Percentiles rank a stretch among this genome's conserved stretches.
phyloP scores from a whole-genome alignment of 2,888 invertebrate species.

The Flexamia atlantica region DNA sequence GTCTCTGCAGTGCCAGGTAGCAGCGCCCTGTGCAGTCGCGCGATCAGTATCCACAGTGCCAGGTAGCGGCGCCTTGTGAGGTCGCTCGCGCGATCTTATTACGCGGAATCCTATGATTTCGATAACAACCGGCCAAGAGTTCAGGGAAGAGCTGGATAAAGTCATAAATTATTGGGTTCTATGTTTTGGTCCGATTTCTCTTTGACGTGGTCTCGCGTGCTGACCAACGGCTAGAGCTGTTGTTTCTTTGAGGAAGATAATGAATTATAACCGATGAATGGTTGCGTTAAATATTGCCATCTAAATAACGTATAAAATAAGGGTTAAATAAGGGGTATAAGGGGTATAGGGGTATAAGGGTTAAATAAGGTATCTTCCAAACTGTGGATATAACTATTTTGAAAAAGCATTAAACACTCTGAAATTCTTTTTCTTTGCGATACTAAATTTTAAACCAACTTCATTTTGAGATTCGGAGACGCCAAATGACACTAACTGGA shows the following conservation, averaged over 20 bases:
- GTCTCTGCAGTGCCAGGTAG: constrained; percentile 16
- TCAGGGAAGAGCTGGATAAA: constrained; percentile 2
- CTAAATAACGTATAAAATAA: no score
- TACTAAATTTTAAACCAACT: no score
- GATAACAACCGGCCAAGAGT: neutral
- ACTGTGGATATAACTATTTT: no score
- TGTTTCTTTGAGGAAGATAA: constrained; percentile 1
- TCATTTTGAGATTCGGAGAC: no score
- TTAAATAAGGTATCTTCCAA: no score
- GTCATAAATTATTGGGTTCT: constrained; percentile 12
- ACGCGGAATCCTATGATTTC: constrained; percentile 28
- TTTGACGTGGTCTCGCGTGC: constrained; percentile 13
- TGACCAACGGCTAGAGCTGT: neutral
- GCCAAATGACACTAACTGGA: no score
- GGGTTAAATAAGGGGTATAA: no score
- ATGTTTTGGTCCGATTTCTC: constrained; percentile 24
- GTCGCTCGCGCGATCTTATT: constrained; percentile 16
- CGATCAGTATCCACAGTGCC: neutral
- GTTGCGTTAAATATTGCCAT: no score
- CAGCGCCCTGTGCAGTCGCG: neutral
- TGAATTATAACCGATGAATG: no score
- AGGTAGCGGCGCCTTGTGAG: neutral
- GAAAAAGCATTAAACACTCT: no score
- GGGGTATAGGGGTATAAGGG: no score
- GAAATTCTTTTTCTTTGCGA: no score